Evolutionary conservation across 2,797 vertebrate genomes (phyloP), one percentile per base, ranked within the genome.

Genomic region (Rachycentron canadum): DNA sequence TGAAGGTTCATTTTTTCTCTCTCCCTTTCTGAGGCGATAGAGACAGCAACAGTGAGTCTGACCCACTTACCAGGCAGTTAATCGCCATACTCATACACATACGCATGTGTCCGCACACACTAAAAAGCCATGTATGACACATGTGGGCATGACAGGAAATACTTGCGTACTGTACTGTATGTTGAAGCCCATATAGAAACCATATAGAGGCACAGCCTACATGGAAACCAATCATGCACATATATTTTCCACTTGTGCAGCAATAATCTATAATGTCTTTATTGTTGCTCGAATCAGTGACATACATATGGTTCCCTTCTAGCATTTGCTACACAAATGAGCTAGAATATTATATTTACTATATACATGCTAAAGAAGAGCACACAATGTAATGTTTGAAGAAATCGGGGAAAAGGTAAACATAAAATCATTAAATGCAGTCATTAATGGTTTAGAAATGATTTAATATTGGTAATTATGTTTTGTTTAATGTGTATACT

Each of bases 41-140:
- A 86, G 59, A 72, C 78, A 85, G 76, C 72, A 88, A 86, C 86
- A 88, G 70, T 81, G 82, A 74, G 52, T 69, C 52, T 92, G 91
- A 94, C 93, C 92, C 90, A 94, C 79, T 92, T 93, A 92, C 81
- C 49, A 83, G 82, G 59, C 58, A 67, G 86, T 90, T 93, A 88
- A 90, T 91, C 83, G 68, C 65, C 77, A 73, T 73, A 68, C 57
- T 70, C 55, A 10, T 11, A 17, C 25, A 69, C 60, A 49, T 62
- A 69, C 40, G 23, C 43, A 64, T 7, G 11, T 34, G 66, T 52
- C 3, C 26, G 36, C 69, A 78, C 34, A 65, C 70, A 69, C 47
- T 67, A 52, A 68, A 75, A 80, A 70, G 64, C 28, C 36, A 74
- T 79, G 43, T 67, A 75, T 87, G 81, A 85, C 71, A 65, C 72